Evolutionary conservation across 2,797 vertebrate species (phyloP).

Genomic region (Loris lydekkerianus): DNA sequence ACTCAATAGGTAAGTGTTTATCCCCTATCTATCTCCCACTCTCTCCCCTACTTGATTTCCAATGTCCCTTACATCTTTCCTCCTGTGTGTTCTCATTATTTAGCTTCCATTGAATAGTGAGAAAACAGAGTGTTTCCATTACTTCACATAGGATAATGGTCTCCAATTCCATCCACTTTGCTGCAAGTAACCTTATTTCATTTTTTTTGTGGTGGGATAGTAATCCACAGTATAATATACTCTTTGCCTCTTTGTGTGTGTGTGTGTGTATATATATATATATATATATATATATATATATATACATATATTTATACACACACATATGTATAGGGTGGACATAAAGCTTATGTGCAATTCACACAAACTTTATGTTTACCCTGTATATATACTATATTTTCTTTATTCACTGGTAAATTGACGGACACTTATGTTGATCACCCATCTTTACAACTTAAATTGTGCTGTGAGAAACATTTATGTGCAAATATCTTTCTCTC

Average conservation of each 20-base stretch:
- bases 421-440: background rate
- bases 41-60: background rate
- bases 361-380: no score
- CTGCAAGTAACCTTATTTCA: background rate
- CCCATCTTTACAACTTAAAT: background rate
- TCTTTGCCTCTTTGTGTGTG: background rate
- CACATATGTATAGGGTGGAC: no score
- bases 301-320: fast-evolving
- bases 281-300: no score
- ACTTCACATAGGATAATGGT: background rate
- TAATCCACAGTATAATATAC: background rate
- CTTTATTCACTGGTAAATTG: background rate
- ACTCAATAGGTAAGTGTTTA: background rate
- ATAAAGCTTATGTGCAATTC: no score
- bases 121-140: background rate
- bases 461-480: background rate
- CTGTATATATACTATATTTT: background rate
- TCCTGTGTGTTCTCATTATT: background rate
- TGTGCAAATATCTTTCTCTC: background rate
- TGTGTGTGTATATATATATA: no score
- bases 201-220: background rate
- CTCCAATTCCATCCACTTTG: background rate
- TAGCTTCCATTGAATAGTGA: background rate
- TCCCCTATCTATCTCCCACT: background rate
- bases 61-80: background rate